Evolutionary conservation across 2,113 vertebrate species (phyloP).

Genomic region (Phylloscopus whistleri): DNA sequence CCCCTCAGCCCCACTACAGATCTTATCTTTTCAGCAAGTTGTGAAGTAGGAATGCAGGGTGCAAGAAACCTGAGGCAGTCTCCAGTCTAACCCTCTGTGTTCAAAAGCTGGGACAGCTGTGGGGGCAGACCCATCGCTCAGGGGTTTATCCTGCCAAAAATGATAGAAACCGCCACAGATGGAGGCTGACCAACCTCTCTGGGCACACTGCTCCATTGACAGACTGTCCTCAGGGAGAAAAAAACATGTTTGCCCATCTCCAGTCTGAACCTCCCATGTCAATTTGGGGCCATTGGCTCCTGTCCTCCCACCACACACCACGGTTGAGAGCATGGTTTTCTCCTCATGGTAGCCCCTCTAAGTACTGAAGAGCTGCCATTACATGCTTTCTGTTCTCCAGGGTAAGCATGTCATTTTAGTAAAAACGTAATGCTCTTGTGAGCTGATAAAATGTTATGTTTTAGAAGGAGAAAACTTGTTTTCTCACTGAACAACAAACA

Average conservation of each 20-base stretch:
- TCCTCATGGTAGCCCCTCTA: neutral
- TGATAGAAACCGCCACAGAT: neutral
- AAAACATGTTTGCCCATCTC: neutral
- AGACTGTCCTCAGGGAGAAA: neutral
- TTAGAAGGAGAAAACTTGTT: neutral
- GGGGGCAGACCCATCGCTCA: neutral
- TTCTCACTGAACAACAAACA: neutral
- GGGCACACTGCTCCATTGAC: neutral
- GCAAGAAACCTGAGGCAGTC: neutral
- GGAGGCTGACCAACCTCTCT: neutral
- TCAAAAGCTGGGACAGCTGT: neutral
- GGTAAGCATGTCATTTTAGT: neutral
- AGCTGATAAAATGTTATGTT: neutral
- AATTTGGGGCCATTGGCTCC: neutral
- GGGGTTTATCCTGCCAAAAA: neutral
- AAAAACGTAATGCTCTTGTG: neutral
- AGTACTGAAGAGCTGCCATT: neutral
- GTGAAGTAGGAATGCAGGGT: neutral
- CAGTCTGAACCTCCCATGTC: neutral
- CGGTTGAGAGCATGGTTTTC: neutral
- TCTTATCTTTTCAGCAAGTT: neutral
- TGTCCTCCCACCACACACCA: neutral
- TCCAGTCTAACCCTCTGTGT: rapidly evolving
- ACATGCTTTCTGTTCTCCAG: neutral
- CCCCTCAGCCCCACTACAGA: neutral